Percentiles rank a stretch among this genome's conserved stretches.
Evolutionary conservation across 2,888 invertebrate genomes (phyloP).

Genomic region (Drosophila pseudotalamancana): DNA sequence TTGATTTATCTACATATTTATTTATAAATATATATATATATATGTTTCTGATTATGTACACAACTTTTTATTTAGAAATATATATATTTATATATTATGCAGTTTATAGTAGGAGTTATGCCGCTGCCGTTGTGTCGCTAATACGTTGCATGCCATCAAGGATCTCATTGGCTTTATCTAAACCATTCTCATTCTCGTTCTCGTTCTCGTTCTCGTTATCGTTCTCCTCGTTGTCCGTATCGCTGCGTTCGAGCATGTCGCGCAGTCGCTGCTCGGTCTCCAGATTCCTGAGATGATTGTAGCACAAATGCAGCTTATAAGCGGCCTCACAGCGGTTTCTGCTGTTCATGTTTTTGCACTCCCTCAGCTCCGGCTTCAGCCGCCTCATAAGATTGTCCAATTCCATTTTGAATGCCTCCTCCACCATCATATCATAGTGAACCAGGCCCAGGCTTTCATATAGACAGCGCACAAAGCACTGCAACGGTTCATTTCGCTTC

Average conservation of each 20-base stretch:
- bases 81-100: not conserved
- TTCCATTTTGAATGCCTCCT: slow-evolving; percentile 65
- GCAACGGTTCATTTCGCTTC: slow-evolving; percentile 68
- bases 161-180: slow-evolving; percentile 34
- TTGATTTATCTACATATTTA: not conserved
- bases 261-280: slow-evolving; percentile 66
- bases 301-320: slow-evolving; percentile 73
- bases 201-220: slow-evolving; percentile 34
- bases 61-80: not conserved
- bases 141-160: slow-evolving; percentile 46
- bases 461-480: slow-evolving; percentile 78
- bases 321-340: slow-evolving; percentile 70
- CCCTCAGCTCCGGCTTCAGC: slow-evolving; percentile 53
- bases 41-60: not conserved
- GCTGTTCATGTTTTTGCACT: slow-evolving; percentile 64
- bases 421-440: slow-evolving; percentile 66
- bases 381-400: slow-evolving; percentile 44
- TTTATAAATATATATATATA: too few relatives aligned
- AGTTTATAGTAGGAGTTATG: not conserved
- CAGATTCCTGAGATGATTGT: slow-evolving; percentile 61
- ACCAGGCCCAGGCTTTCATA: slow-evolving; percentile 75
- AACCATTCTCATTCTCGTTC: slow-evolving; percentile 4
- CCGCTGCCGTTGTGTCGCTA: slow-evolving; percentile 2
- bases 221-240: slow-evolving; percentile 40
- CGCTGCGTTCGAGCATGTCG: slow-evolving; percentile 56